These are phyloP conservation scores for pig (Sus scrofa) DNA, from an alignment of 2,113 vertebrate genomes.

Conservation along the genomic window T2T-Sscrofa CM000812.6:70065501-70066000, in stretches of 20 bases:
- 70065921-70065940: not conserved
- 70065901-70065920: not conserved
- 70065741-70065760: not conserved
- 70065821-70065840: slow-evolving; percentile 2
- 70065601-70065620: not conserved
- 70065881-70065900: not conserved
- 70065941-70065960: not conserved
- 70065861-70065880: not conserved
- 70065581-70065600: not conserved
- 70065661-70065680: not conserved
- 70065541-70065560: not conserved
- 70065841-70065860: not conserved
- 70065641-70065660: not conserved
- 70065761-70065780: not conserved
- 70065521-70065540: not conserved
- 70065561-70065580: not conserved
- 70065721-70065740: not conserved
- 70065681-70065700: not conserved
- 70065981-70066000: not conserved
- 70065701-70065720: not conserved
- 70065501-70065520: not conserved
- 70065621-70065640: not conserved
- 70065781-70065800: slow-evolving; percentile 9
- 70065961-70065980: not conserved
- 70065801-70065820: slow-evolving; percentile 14